Evolutionary conservation across 2,797 vertebrate species (phyloP).

Genomic region (Sebastes hubbsi): DNA sequence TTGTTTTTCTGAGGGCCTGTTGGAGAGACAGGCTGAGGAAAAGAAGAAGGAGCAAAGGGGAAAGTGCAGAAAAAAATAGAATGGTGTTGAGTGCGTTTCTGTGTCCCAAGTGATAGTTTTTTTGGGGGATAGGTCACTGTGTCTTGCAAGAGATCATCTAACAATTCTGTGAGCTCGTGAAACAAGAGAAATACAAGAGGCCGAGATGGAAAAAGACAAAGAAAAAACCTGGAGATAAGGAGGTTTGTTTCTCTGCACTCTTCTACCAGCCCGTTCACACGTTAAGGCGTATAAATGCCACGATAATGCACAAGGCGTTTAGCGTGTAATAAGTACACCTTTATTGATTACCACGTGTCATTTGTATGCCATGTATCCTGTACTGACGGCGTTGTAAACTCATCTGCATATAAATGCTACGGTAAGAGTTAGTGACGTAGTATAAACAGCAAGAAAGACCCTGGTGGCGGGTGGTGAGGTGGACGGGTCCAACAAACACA

Average conservation of each 20-base stretch:
- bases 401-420: too few species aligned
- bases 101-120: slow-evolving; percentile 7
- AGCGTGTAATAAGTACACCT: too few species aligned
- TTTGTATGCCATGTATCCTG: too few species aligned
- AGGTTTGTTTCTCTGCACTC: neutral
- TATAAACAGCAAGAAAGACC: too few species aligned
- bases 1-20: slow-evolving; percentile 29
- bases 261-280: too few species aligned
- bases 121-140: neutral
- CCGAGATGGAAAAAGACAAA: neutral
- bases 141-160: slow-evolving; percentile 23
- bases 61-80: slow-evolving; percentile 34
- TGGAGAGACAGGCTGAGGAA: slow-evolving; percentile 21
- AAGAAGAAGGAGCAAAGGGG: slow-evolving; percentile 37
- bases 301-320: too few species aligned
- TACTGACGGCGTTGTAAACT: too few species aligned
- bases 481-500: too few species aligned
- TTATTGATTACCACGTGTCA: too few species aligned
- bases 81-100: slow-evolving; percentile 13
- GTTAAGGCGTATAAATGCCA: too few species aligned
- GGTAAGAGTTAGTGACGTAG: too few species aligned
- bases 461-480: too few species aligned
- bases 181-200: slow-evolving; percentile 2
- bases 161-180: neutral
- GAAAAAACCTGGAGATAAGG: neutral